Evolutionary conservation across 2,888 invertebrate genomes (phyloP), one percentile per base, ranked within the genome.

Genomic region (Xanthorhoe designata): DNA sequence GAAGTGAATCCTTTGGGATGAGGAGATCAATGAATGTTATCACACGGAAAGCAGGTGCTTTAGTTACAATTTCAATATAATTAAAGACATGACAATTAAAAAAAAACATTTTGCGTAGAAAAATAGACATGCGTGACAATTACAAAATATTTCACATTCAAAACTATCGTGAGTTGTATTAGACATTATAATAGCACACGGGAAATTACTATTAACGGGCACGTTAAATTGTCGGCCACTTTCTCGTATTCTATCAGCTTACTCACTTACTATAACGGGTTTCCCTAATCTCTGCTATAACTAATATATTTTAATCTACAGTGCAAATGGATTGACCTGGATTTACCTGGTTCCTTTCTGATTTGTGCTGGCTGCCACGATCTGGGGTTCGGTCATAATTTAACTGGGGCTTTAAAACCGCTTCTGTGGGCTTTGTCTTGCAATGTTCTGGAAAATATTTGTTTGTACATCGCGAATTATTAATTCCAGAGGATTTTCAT

Each of bases 1-100:
- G 80, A 81, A 80, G 79, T 75, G 73, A 77, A 76, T 80, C 78
- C 76, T 77, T 67, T 61, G 78, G 82, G 78, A 74, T 75, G 80
- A 71, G 72, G 61, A 62, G 64, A 72, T 69, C 72, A 72, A 74
- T 60, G 58, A 50, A 9, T 63, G 15, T 13, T 45, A 17, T 56
- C 29, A 57, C 52, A 18, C 8, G 17, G 57, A 57, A 57, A 52
- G 3, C 52, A 13, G 24, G 3, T 38, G 35, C 6, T 18, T 38
- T 17, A 18, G 9, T 17, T 32, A 49, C 47, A 7, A n/a, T n/a
- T n/a, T n/a, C 24, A 24, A 24, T 24, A 24, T 4, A 24, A 24
- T 4, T 24, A 24, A 24, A 24, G n/a, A n/a, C n/a, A n/a, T 3
- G 24, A 24, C 24, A 24, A 24, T 24, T 24, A 3, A 24, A 24